Percentiles rank a stretch among this genome's conserved stretches.
These are phyloP conservation scores for Apocheima hispidaria DNA, from an alignment of 2,888 invertebrate genomes.

Conservation along the genomic window DNA sequence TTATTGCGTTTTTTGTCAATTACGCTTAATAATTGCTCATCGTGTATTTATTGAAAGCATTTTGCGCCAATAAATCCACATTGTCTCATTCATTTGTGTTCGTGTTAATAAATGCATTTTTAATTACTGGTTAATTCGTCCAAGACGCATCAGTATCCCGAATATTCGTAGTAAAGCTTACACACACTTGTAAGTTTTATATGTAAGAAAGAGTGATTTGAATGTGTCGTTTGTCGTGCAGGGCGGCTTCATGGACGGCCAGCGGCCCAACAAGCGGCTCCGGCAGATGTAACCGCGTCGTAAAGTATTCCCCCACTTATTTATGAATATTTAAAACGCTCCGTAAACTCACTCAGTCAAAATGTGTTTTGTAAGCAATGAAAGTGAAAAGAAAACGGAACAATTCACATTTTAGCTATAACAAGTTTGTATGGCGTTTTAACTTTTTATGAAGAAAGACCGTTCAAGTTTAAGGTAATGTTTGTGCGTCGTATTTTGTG, in stretches of 20 bases:
- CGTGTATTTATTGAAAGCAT: no score
- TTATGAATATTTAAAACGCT: constrained; percentile 8
- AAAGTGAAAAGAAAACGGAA: background rate
- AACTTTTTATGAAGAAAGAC: constrained; percentile 9
- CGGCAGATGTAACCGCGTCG: constrained; percentile 73
- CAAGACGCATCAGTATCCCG: background rate
- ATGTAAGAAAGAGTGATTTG: background rate
- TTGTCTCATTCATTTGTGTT: no score
- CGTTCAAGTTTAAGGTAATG: constrained; percentile 34
- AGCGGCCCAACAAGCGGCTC: constrained; percentile 83
- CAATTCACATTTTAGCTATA: constrained; percentile 9
- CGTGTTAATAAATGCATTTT: no score
- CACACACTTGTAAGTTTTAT: constrained; percentile 17
- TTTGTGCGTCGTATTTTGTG: constrained; percentile 69
- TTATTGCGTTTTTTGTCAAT: no score
- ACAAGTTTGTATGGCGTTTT: constrained; percentile 15
- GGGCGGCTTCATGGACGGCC: constrained; percentile 83
- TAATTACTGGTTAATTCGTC: background rate
- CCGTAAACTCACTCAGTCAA: constrained; percentile 37
- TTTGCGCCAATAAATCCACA: no score
- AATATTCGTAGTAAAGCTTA: constrained; percentile 12
- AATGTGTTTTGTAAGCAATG: constrained; percentile 7
- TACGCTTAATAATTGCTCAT: no score
- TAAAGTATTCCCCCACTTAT: constrained; percentile 37
- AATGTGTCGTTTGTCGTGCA: constrained; percentile 47